These are phyloP conservation scores for Bembecia ichneumoniformis DNA, from an alignment of 2,888 invertebrate species.

Conservation along the genomic window DNA sequence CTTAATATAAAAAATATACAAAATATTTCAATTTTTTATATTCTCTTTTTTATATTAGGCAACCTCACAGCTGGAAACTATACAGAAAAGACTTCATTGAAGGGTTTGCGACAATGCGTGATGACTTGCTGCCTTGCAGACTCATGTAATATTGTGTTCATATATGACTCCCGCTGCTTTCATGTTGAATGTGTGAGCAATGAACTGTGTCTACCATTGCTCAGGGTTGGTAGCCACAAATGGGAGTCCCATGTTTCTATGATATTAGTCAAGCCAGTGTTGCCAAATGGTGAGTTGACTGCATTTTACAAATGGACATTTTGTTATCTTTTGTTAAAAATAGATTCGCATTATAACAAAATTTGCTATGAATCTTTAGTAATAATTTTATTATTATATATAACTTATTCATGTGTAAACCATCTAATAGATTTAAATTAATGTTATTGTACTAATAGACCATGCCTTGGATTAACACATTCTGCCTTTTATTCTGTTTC, in stretches of 20 bases:
- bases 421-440: too few relatives aligned
- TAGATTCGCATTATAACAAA: too few relatives aligned
- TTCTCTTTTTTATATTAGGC: constrained; percentile 27
- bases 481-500: too few relatives aligned
- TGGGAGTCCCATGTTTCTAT: constrained; percentile 77
- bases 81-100: constrained; percentile 64
- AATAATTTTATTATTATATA: too few relatives aligned
- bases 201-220: constrained; percentile 79
- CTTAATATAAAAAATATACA: too few relatives aligned
- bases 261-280: constrained; percentile 82
- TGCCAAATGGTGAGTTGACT: constrained; percentile 56
- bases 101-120: constrained; percentile 75
- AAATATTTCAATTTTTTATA: too few relatives aligned
- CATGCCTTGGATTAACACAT: too few relatives aligned
- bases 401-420: too few relatives aligned
- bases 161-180: constrained; percentile 82
- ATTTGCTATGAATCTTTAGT: too few relatives aligned
- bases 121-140: constrained; percentile 77
- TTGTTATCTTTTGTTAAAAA: too few relatives aligned
- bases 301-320: not conserved
- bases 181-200: constrained; percentile 81
- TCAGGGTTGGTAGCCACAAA: constrained; percentile 61
- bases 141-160: constrained; percentile 84
- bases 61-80: constrained; percentile 75
- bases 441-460: too few relatives aligned